Conservation (phyloP, 1,140 invertebrate genomes). For the Zaprionus camerounensis region DNA sequence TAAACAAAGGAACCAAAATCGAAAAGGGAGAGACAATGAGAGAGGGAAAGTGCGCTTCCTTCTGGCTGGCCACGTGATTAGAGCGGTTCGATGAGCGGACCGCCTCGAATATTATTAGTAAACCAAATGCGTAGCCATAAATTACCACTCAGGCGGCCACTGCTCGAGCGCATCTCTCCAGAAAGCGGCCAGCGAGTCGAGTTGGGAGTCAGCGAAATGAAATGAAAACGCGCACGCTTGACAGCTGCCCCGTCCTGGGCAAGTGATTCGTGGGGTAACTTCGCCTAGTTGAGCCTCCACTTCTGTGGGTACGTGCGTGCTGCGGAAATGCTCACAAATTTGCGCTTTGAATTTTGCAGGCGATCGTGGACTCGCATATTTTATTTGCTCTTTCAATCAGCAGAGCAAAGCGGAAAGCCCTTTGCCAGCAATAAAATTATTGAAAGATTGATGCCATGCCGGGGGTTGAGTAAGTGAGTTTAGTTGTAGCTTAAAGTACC, state of each 20-base stretch:
- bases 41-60: no score
- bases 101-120: conserved; percentile 68
- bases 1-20: conserved; percentile 71
- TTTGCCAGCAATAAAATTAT: conserved; percentile 53
- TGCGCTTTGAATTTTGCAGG: conserved; percentile 64
- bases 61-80: conserved; percentile 26
- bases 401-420: conserved; percentile 51
- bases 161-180: conserved; percentile 67
- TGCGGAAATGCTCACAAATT: conserved; percentile 70
- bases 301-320: conserved; percentile 61
- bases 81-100: conserved; percentile 27
- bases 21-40: conserved; percentile 27
- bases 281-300: background rate
- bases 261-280: conserved; percentile 6
- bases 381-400: conserved; percentile 76
- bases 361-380: conserved; percentile 75
- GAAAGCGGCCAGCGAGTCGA: conserved; percentile 19
- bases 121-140: conserved; percentile 81
- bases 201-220: conserved; percentile 56
- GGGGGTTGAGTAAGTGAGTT: conserved; percentile 25
- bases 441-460: conserved; percentile 45
- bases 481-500: conserved; percentile 27
- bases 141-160: conserved; percentile 72
- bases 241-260: conserved; percentile 30
- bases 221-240: conserved; percentile 64